Evolutionary conservation across 2,888 invertebrate species (phyloP).

Genomic region (Taphrorychus bicolor): DNA sequence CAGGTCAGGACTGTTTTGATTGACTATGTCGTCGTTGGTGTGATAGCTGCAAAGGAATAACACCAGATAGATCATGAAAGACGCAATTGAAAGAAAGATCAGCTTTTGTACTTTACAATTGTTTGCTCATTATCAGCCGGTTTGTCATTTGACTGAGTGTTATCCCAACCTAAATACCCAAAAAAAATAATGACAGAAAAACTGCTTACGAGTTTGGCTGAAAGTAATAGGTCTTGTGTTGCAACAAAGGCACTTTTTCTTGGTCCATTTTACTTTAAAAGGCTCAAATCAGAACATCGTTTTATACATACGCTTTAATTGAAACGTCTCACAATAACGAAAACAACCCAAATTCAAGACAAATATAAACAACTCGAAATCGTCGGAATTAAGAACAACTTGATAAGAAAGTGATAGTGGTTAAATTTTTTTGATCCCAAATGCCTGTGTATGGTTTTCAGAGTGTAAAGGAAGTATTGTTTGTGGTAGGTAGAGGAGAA

Average conservation of each 20-base stretch:
- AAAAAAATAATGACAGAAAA: neutral
- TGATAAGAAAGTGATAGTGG: neutral
- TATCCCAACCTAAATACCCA: neutral
- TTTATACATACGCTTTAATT: no score
- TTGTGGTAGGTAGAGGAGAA: no score
- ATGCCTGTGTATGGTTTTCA: neutral
- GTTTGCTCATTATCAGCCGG: neutral
- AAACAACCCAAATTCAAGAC: neutral
- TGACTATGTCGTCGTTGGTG: slow-evolving; percentile 19
- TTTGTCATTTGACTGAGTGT: neutral
- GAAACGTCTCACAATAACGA: no score
- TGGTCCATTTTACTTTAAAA: no score
- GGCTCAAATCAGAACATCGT: no score
- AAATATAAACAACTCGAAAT: neutral
- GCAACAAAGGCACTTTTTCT: neutral
- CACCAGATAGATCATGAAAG: neutral
- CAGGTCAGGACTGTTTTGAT: slow-evolving; percentile 40
- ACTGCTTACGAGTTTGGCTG: neutral
- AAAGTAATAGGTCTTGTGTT: neutral
- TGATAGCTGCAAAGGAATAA: slow-evolving; percentile 15
- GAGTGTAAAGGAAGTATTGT: no score
- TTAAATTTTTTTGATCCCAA: neutral
- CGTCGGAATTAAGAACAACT: neutral
- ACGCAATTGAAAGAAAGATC: neutral
- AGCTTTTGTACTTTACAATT: neutral